Evolutionary conservation across 2,888 invertebrate genomes (phyloP), one percentile per base, ranked within the genome.

Genomic region (Hydropsyche betteni): DNA sequence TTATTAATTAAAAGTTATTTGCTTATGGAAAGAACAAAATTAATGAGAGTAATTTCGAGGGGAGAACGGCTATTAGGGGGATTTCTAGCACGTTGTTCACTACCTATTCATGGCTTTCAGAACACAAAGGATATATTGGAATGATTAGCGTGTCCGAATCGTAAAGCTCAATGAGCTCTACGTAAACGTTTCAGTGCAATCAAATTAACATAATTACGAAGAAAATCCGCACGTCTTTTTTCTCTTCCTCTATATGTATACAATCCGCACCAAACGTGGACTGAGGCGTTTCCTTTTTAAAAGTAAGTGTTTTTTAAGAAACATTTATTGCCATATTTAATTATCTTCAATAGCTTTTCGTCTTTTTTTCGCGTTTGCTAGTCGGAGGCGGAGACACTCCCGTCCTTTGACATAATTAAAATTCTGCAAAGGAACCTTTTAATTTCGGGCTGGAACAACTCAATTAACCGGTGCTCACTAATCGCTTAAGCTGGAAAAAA

Each of bases 251-350:
- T 55, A 55, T 55, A 14, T 2, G 4, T 55, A 55, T 4, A 55
- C 55, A 55, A 14, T 16, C 12, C 14, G 55, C 5, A 55, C 6
- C 55, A 1, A 55, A 55, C 6, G 6, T 12, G 36, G 36, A 12
- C 36, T 10, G 24, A 24, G 24, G 8, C 16, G n/a, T 64, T 64
- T 64, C 44, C 64, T 64, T 64, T 64, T 64, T 36, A 72, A 72
- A 44, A 72, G 24, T 36, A 72, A 72, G 72, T 72, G 72, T 72
- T 72, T 72, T 70, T 38, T 36, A 33, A 44, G 61, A 72, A 72
- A 61, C 72, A 72, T 72, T 72, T 72, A 72, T 72, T 72, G 72
- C 72, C 61, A 72, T 72, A 72, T 72, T 72, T 72, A 72, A 72
- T 72, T 72, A 72, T 72, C 58, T 55, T 44, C 33, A 34, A 72